Conservation (phyloP, 2,888 invertebrate species). For the Patella ulyssiponensis region DNA sequence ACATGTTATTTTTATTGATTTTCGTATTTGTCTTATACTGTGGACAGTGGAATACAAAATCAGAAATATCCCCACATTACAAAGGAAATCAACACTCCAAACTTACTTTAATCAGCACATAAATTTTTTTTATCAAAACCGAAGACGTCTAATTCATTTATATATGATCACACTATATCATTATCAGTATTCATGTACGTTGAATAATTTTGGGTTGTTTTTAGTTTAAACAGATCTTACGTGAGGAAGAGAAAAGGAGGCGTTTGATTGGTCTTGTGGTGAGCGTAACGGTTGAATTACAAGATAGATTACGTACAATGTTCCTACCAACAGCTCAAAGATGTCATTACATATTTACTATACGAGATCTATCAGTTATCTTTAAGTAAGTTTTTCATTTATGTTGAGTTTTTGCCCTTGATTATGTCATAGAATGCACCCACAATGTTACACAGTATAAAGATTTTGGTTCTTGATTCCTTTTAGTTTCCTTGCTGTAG, state of each 20-base stretch:
- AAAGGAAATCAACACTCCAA: too few species aligned
- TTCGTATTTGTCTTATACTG: too few species aligned
- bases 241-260: constrained; percentile 61
- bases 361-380: constrained; percentile 64
- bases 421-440: not conserved
- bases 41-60: too few species aligned
- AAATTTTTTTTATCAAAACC: too few species aligned
- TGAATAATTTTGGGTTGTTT: not conserved
- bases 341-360: constrained; percentile 70
- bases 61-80: too few species aligned
- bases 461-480: too few species aligned
- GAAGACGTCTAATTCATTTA: too few species aligned
- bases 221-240: constrained; percentile 29
- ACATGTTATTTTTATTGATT: too few species aligned
- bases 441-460: too few species aligned
- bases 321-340: constrained; percentile 68
- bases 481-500: too few species aligned
- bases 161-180: not conserved
- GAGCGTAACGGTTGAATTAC: constrained; percentile 67
- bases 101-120: too few species aligned
- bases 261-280: constrained; percentile 59
- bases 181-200: not conserved
- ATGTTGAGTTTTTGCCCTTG: too few species aligned
- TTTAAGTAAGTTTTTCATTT: constrained; percentile 60
- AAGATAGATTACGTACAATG: constrained; percentile 66